A percentile compares a stretch with the other conserved stretches of the same genome.
Conservation (phyloP, 2,113 vertebrate species). For the Toxostoma redivivum region DNA sequence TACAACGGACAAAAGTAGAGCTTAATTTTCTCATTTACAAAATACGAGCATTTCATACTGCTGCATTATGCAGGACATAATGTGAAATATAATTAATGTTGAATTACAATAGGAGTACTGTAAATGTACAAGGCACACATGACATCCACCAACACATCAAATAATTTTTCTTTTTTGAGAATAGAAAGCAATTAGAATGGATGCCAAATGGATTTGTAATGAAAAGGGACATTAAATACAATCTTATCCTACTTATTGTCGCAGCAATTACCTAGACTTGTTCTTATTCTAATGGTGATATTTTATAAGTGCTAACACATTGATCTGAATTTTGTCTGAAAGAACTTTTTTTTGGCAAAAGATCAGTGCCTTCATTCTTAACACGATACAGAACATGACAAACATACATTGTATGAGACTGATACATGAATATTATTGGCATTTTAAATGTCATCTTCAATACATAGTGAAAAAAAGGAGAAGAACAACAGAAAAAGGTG, state of each 20-base stretch:
- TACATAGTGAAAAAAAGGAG: not conserved
- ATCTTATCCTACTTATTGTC: not conserved
- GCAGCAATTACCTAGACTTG: constrained; percentile 3
- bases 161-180: not conserved
- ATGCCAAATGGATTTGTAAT: constrained; percentile 47
- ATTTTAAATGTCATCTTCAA: not conserved
- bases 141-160: not conserved
- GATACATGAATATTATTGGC: not conserved
- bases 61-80: not conserved
- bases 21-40: constrained; percentile 45
- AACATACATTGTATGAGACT: not conserved
- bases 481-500: not conserved
- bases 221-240: constrained; percentile 16
- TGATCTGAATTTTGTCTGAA: constrained; percentile 2
- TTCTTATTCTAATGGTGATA: not conserved
- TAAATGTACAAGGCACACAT: not conserved
- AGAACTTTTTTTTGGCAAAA: not conserved
- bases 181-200: not conserved
- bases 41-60: not conserved
- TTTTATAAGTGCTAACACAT: not conserved
- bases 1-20: not conserved
- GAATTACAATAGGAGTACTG: constrained; percentile 9
- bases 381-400: not conserved
- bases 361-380: not conserved
- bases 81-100: constrained; percentile 58